phyloP scores from a whole-genome alignment of 2,113 vertebrate genomes.

The Odocoileus hemionus region DNA sequence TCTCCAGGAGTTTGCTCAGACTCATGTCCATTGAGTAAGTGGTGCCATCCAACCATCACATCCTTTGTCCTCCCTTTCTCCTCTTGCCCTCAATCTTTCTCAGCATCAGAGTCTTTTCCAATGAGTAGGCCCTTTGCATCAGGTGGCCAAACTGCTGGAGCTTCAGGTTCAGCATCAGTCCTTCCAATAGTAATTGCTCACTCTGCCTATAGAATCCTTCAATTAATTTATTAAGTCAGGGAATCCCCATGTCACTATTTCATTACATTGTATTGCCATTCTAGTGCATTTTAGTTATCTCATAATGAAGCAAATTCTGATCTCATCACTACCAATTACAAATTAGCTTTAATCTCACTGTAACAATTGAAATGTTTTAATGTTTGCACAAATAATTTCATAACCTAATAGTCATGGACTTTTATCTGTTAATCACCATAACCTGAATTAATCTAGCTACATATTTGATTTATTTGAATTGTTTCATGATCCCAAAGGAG shows the following conservation, averaged over 20 bases:
- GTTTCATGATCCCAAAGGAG: slow-evolving; percentile 32
- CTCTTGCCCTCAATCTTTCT: not conserved
- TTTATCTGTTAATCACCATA: slow-evolving; percentile 75
- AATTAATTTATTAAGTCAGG: slow-evolving; percentile 76
- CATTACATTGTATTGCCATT: slow-evolving; percentile 74
- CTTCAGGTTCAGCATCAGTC: not conserved
- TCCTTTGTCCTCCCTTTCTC: not conserved
- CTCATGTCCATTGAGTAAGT: not conserved
- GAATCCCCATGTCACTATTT: slow-evolving; percentile 69
- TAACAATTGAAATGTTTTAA: slow-evolving; percentile 74
- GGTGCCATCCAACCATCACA: not conserved
- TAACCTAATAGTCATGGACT: slow-evolving; percentile 63
- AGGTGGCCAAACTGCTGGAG: not conserved
- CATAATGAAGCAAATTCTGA: slow-evolving; percentile 71
- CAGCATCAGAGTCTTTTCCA: not conserved
- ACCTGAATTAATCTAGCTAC: slow-evolving; percentile 66
- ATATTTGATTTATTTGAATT: slow-evolving; percentile 64
- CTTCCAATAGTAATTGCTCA: slow-evolving; percentile 56
- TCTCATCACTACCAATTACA: slow-evolving; percentile 69
- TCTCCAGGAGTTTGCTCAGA: not conserved
- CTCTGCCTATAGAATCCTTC: slow-evolving; percentile 69
- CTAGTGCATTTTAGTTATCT: slow-evolving; percentile 73
- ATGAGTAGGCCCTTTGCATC: not conserved
- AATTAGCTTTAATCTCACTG: slow-evolving; percentile 72
- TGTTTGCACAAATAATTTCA: slow-evolving; percentile 71